Base-by-base conservation (phyloP, 2,888 invertebrate species). In the Yponomeuta sedellus region DNA sequence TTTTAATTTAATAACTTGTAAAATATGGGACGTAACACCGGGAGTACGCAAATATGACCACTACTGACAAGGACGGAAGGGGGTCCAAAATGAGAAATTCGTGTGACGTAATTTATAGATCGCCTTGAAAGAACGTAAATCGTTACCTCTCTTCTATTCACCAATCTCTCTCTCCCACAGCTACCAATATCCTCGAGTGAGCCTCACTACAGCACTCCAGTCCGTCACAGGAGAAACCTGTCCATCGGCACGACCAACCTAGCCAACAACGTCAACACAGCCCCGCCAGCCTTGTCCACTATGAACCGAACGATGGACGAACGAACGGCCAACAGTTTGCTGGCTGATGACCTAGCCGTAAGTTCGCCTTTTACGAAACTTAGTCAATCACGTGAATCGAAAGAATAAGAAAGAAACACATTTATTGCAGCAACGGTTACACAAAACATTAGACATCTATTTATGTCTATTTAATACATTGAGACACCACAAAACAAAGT, bases 281-380 rank as follows among this genome's bases (percentile, higher is more conserved):
- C 85, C 71, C 81, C 83, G 65, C 73, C 81, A 10, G 69, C 68
- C 0, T 70, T 85, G n/a, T 88, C 74, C 76, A 88, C 83, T 71
- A 92, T 91, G 91, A 91, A 93, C 67, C 87, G 92, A 64, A 93
- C 93, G 19, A 93, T 93, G 80, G 93, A 93, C 69, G 93, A 93
- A 72, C 81, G 92, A 73, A 92, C 92, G 58, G 86, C 92, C 1
- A 90, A 91, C 61, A 92, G 91, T 66, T 78, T 94, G 63, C 80
- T 94, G 66, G 93, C 93, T 67, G 94, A 94, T 72, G 94, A 94
- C 77, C 85, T 94, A 68, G 92, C 92, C 69, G 92, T 92, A 73
- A 84, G 85, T 75, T 56, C 22, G 52, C 44, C 20, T 58, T 58
- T 2, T 56, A n/a, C n/a, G 5, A 6, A 16, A n/a, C 19, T 52